These are phyloP conservation scores for Nasua narica DNA, from an alignment of 2,797 vertebrate species.

Conservation along the genomic window DNA sequence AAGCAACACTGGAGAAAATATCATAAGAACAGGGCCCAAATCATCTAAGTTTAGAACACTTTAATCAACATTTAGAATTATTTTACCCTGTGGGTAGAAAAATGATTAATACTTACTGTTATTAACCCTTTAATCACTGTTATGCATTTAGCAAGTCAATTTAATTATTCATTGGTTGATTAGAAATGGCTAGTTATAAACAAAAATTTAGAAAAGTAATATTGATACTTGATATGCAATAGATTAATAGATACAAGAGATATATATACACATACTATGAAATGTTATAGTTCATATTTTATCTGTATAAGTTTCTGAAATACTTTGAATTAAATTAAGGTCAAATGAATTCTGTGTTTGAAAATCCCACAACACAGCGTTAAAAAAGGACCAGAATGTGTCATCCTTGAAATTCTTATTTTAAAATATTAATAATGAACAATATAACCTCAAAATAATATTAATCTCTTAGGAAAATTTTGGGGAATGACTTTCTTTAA, in stretches of 20 bases:
- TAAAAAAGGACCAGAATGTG: not conserved
- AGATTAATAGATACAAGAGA: not conserved
- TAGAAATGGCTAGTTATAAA: slow-evolving; percentile 33
- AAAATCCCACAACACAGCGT: not conserved
- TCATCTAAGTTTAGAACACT: slow-evolving; percentile 1
- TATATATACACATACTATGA: not conserved
- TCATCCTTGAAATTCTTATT: not conserved
- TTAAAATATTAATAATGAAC: not conserved
- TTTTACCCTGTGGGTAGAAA: slow-evolving; percentile 3
- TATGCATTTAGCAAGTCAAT: not conserved
- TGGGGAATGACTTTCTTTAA: not conserved
- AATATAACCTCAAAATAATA: not conserved
- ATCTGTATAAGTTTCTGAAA: not conserved
- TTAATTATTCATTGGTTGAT: not conserved
- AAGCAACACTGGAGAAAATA: slow-evolving; percentile 39
- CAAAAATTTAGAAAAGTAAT: slow-evolving; percentile 5
- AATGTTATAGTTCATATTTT: not conserved
- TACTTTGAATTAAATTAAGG: not conserved
- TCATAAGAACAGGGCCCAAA: slow-evolving; percentile 23
- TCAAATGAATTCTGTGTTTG: not conserved
- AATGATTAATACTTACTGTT: slow-evolving; percentile 39
- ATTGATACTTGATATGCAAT: not conserved
- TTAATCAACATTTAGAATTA: slow-evolving; percentile 53
- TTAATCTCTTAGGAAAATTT: not conserved
- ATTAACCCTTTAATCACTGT: slow-evolving; percentile 54